Percentiles rank a stretch among this genome's conserved stretches.
Evolutionary conservation across 2,888 invertebrate species (phyloP).

Genomic region (Noctua fimbriata): DNA sequence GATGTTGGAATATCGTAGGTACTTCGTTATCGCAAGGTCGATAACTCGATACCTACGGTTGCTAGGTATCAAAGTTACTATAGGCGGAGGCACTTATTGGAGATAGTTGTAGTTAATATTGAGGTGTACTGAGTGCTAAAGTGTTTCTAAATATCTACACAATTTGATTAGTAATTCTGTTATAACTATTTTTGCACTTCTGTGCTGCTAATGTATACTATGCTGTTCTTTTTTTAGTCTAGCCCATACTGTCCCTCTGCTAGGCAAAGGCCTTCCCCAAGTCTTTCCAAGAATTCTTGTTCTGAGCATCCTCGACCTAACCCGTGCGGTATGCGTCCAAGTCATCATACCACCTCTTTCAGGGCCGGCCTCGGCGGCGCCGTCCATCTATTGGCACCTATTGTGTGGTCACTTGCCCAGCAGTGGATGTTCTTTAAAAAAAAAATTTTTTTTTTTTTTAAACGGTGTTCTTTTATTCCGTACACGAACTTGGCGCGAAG

Average conservation of each 20-base stretch:
- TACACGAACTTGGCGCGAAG: neutral
- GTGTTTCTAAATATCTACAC: neutral
- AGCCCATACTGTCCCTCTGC: too few species aligned
- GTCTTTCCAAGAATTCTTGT: neutral
- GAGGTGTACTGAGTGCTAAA: conserved; percentile 32
- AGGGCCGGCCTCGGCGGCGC: neutral
- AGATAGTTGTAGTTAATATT: conserved; percentile 53
- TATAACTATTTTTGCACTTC: neutral
- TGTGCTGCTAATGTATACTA: neutral
- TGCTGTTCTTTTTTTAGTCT: neutral
- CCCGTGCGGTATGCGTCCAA: neutral
- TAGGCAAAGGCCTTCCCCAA: neutral
- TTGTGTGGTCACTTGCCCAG: neutral
- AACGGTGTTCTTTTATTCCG: neutral
- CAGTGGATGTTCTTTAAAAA: neutral
- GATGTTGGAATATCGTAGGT: conserved; percentile 16
- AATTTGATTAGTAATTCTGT: neutral
- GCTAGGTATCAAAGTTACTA: conserved; percentile 53
- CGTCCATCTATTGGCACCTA: neutral
- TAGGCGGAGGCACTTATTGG: conserved; percentile 45
- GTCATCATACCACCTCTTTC: neutral
- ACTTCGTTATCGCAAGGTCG: conserved; percentile 52
- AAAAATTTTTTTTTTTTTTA: too few species aligned
- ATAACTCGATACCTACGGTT: conserved; percentile 27
- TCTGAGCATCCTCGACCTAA: neutral